Evolutionary conservation across 2,797 vertebrate genomes (phyloP).

Genomic region (Craterocephalus amniculus): DNA sequence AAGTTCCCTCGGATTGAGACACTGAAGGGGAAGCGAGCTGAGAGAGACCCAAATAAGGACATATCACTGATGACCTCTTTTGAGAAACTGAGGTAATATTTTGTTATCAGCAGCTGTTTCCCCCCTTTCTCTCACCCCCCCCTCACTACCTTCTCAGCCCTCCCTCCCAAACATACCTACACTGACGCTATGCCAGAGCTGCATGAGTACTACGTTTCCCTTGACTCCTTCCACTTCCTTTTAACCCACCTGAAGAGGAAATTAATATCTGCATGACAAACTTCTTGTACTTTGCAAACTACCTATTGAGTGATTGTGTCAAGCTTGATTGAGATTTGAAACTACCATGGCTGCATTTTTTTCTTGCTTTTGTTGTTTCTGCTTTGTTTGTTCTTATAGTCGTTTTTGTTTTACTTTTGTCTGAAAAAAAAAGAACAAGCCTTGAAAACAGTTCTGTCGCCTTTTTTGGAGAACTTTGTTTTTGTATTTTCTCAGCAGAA

Average conservation of each 20-base stretch:
- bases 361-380: conserved; percentile 93
- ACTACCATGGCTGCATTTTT: conserved; percentile 95
- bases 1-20: conserved; percentile 97
- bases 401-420: conserved; percentile 85
- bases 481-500: conserved; percentile 86
- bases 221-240: conserved; percentile 84
- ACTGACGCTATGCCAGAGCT: conserved; percentile 91
- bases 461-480: conserved; percentile 86
- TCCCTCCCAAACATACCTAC: conserved; percentile 88
- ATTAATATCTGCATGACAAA: conserved; percentile 94
- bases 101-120: conserved; percentile 93
- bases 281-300: conserved; percentile 95
- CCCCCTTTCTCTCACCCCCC: conserved; percentile 84
- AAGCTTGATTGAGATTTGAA: conserved; percentile 96
- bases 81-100: conserved; percentile 99
- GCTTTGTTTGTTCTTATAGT: conserved; percentile 87
- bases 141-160: conserved; percentile 89
- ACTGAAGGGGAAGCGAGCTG: conserved; percentile 93
- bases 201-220: conserved; percentile 93
- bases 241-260: conserved; percentile 83
- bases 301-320: conserved; percentile 96
- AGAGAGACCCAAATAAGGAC: conserved; percentile 96
- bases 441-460: conserved; percentile 82
- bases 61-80: conserved; percentile 96
- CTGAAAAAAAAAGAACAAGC: conserved; percentile 83